phyloP scores from a whole-genome alignment of 2,888 invertebrate genomes.

The Cosmia pyralina region DNA sequence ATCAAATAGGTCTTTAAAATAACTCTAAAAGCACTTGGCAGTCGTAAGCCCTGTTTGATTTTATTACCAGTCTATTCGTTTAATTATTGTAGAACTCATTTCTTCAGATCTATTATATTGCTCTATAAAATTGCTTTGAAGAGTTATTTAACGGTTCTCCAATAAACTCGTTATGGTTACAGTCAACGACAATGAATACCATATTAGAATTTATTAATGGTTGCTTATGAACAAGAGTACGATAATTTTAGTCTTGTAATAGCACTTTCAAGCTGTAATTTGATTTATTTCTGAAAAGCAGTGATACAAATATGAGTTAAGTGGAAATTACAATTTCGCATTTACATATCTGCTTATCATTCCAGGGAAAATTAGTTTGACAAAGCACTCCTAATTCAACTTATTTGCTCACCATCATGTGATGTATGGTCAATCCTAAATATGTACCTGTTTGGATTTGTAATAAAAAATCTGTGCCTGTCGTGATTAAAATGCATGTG shows the following conservation, averaged over 20 bases:
- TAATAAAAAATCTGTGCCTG: conserved; percentile 27
- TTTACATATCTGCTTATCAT: conserved; percentile 12
- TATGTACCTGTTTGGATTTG: conserved; percentile 36
- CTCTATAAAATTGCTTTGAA: conserved; percentile 49
- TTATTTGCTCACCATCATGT: conserved; percentile 35
- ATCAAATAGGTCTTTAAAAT: conserved; percentile 33
- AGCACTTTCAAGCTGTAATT: conserved; percentile 16
- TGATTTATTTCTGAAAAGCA: conserved; percentile 13
- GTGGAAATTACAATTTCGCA: not conserved
- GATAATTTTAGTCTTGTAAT: conserved; percentile 29
- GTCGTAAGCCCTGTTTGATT: conserved; percentile 34
- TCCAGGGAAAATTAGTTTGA: not conserved
- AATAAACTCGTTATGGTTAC: conserved; percentile 51
- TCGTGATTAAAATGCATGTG: conserved; percentile 42
- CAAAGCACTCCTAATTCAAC: conserved; percentile 24
- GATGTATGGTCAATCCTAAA: conserved; percentile 24
- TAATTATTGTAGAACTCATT: conserved; percentile 52
- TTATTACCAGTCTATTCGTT: conserved; percentile 51
- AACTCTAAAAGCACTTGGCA: conserved; percentile 37
- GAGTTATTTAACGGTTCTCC: conserved; percentile 57
- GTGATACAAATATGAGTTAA: not conserved
- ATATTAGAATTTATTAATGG: conserved; percentile 37
- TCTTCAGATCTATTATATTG: conserved; percentile 54
- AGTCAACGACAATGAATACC: conserved; percentile 31
- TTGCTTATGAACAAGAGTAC: conserved; percentile 26